Percentiles rank a stretch among this genome's conserved stretches.
phyloP scores from a whole-genome alignment of 2,797 vertebrate genomes.

The Chiropotes sagulatus region DNA sequence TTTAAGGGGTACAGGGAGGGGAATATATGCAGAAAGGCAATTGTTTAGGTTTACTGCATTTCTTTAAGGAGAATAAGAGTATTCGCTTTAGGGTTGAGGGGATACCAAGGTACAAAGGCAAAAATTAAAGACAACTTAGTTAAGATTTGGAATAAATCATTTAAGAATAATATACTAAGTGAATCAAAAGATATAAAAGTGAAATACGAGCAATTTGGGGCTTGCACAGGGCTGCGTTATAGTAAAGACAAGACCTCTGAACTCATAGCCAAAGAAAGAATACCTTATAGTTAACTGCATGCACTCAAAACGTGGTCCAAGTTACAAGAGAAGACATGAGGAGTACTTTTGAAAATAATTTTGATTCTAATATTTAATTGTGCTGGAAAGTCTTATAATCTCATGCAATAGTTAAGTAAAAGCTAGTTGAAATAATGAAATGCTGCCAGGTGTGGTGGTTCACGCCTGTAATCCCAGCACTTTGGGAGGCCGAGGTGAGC shows the following conservation, averaged over 20 bases:
- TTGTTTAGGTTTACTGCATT: not conserved
- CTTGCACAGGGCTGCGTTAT: not conserved
- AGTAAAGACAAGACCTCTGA: constrained; percentile 58
- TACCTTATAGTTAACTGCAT: constrained; percentile 12
- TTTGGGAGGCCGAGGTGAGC: too few species aligned
- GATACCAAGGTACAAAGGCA: not conserved
- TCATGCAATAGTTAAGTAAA: not conserved
- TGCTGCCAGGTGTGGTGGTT: too few species aligned
- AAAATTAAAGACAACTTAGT: constrained; percentile 32
- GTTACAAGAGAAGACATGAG: constrained; percentile 15
- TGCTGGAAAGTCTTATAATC: constrained; percentile 12
- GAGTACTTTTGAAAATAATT: not conserved
- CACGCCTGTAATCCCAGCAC: too few species aligned
- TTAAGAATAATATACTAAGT: constrained; percentile 29
- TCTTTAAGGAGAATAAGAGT: not conserved
- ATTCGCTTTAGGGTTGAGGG: not conserved
- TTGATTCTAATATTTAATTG: constrained; percentile 44
- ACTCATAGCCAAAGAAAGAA: not conserved
- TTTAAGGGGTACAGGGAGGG: not conserved
- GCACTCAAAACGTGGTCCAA: constrained; percentile 44
- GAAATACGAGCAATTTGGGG: constrained; percentile 34
- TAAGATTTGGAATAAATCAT: constrained; percentile 24
- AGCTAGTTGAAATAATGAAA: constrained; percentile 3
- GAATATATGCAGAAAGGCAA: not conserved
- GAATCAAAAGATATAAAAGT: constrained; percentile 27